Base-by-base conservation (phyloP, 2,888 invertebrate species). In the Lithophane ornitopus region DNA sequence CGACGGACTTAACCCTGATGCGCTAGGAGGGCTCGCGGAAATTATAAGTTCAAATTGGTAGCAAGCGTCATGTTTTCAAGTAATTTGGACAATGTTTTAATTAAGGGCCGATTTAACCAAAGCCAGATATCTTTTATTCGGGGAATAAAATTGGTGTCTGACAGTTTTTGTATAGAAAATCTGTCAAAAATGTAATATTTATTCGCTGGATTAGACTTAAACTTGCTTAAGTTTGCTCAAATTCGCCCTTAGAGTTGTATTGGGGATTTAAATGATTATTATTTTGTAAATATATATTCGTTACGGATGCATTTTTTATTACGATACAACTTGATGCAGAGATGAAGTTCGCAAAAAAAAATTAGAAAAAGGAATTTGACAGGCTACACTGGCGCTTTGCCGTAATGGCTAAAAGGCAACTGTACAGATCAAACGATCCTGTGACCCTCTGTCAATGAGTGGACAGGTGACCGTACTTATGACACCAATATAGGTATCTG, bases 321-420 rank as follows among this genome's bases (percentile, higher is more conserved):
- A 19, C 28, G 19, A 4, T 61, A 34, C n/a, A 41, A 39, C 6
- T 1, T 41, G 9, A 41, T 16, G n/a, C 16, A 11, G 3, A 7
- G 26, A 0, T 11, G 44, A 44, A 11, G 19, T 19, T 44, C 7
- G 16, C 39, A 26, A 63, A 62, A 41, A 56, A 44, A 19, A 6
- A 0, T 26, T 26, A 44, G 11, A 26, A 65, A 26, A 19, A 22
- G 19, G 1, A 26, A 8, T 44, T 65, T 65, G 7, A 1, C 44
- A 3, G 11, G 3, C 26, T 44, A 12, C 11, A n/a, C 3, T 56
- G 14, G 0, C 7, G 63, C 1, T 16, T 41, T 6, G 62, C n/a
- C n/a, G 46, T 76, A 76, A 65, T 52, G 49, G 19, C 52, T 52
- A 26, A 67, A 78, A 52, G 68, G 34, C 26, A 78, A 61, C 68